Conservation (phyloP, 2,113 vertebrate genomes). For the Raphicerus campestris region DNA sequence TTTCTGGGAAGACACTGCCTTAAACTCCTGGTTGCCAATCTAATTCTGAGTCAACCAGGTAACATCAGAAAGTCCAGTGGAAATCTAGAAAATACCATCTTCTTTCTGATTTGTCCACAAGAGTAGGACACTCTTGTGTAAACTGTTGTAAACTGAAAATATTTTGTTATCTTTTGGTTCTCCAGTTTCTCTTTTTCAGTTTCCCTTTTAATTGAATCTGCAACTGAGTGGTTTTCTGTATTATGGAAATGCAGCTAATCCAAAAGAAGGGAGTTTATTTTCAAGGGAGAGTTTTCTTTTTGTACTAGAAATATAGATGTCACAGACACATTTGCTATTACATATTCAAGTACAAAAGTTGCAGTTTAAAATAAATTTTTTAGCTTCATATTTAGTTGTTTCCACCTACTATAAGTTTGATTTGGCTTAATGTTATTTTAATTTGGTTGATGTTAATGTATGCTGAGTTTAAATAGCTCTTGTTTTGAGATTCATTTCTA, state of each 20-base stretch:
- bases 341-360: neutral
- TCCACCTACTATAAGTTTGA: neutral
- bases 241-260: neutral
- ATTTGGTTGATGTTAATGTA: neutral
- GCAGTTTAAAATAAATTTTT: neutral
- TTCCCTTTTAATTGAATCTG: constrained; percentile 14
- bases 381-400: constrained; percentile 32
- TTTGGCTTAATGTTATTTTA: constrained; percentile 22
- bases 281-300: neutral
- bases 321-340: neutral
- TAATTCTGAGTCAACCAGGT: constrained; percentile 46
- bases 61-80: neutral
- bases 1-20: constrained; percentile 32
- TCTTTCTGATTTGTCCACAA: neutral
- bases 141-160: neutral
- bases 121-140: too few species aligned
- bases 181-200: neutral
- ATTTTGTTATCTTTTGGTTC: constrained; percentile 11
- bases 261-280: constrained; percentile 34
- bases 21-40: neutral
- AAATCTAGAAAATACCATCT: constrained; percentile 23
- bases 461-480: constrained; percentile 39
- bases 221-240: constrained; percentile 6
- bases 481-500: constrained; percentile 3
- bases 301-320: neutral